Conservation (phyloP, 2,888 invertebrate genomes). For the Caenorhabditis uteleia region DNA sequence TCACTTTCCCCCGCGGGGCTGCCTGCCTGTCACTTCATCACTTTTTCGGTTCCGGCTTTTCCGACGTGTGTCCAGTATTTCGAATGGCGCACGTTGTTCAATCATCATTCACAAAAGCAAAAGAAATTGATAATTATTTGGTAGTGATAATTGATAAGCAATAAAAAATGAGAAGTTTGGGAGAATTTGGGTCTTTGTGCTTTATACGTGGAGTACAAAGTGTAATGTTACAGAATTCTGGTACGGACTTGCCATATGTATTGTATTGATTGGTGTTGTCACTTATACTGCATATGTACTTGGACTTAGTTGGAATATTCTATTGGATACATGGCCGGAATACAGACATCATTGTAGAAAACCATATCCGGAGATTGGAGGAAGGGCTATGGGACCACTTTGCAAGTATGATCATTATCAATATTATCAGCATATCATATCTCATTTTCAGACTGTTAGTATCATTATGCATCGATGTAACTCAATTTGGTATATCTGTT, state of each 20-base stretch:
- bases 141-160: no score
- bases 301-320: constrained; percentile 63
- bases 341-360: constrained; percentile 63
- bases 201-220: no score
- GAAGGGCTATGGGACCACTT: constrained; percentile 53
- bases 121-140: no score
- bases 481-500: constrained; percentile 64
- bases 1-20: no score
- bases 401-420: constrained; percentile 39
- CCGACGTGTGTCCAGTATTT: no score
- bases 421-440: background rate
- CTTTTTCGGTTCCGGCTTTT: no score
- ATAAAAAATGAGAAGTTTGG: no score
- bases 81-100: no score
- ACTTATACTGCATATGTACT: constrained; percentile 63
- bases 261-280: constrained; percentile 55
- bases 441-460: constrained; percentile 49
- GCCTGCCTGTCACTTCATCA: background rate
- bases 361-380: constrained; percentile 67
- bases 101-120: no score
- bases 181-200: no score
- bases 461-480: constrained; percentile 60
- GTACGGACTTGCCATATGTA: constrained; percentile 52
- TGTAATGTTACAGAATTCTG: constrained; percentile 58
- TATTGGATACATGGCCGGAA: constrained; percentile 61